phyloP scores from a whole-genome alignment of 2,888 invertebrate species.

The Pseudococcus jackbeardsleyi region DNA sequence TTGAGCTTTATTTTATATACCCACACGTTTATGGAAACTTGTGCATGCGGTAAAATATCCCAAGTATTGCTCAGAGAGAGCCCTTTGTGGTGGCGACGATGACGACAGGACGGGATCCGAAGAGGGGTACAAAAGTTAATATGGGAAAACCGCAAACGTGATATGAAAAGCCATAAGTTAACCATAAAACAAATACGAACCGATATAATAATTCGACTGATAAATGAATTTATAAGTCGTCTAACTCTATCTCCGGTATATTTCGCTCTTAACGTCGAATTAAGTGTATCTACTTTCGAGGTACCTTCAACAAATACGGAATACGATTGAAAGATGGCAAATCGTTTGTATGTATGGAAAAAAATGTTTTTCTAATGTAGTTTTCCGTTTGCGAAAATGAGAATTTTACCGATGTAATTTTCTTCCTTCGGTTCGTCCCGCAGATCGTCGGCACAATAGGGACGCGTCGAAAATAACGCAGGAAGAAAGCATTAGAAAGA shows the following conservation, averaged over 20 bases:
- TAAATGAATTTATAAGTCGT: slow-evolving; percentile 6
- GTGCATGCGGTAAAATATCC: background rate
- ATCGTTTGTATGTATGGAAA: background rate
- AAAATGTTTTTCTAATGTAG: slow-evolving; percentile 38
- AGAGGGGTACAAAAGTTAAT: background rate
- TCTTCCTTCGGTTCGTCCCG: background rate
- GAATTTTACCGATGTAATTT: background rate
- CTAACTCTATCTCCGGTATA: too few relatives aligned
- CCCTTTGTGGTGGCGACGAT: slow-evolving; percentile 6
- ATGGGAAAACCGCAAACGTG: slow-evolving; percentile 1
- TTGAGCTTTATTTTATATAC: background rate
- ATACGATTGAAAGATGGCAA: background rate
- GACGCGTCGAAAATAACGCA: background rate
- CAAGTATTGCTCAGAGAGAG: background rate
- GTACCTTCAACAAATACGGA: too few relatives aligned
- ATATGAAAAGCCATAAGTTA: slow-evolving; percentile 6
- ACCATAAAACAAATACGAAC: background rate
- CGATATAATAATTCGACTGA: slow-evolving; percentile 1
- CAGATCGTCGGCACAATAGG: background rate
- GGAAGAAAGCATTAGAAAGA: background rate
- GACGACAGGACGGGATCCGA: background rate
- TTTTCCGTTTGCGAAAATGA: slow-evolving; percentile 27
- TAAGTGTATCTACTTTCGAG: too few relatives aligned
- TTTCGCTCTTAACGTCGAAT: too few relatives aligned
- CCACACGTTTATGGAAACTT: background rate